Conservation (phyloP, 2,113 vertebrate species). For the Porphyrio hochstetteri region DNA sequence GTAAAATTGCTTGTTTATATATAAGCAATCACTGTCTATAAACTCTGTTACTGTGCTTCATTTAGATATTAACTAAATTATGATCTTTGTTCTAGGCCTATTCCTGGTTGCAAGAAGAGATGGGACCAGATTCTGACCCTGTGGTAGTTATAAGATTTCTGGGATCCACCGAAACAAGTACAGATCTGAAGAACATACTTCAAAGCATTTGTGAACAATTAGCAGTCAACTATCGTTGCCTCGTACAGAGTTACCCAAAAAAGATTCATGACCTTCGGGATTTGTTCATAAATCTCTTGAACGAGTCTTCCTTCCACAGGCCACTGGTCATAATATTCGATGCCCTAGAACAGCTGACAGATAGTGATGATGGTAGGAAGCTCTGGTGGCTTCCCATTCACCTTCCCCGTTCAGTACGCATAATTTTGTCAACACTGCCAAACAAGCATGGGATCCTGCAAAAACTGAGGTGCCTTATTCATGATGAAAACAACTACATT, state of each 20-base stretch:
- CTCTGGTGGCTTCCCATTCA: slow-evolving; percentile 97
- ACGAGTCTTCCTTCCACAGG: slow-evolving; percentile 91
- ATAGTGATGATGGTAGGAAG: slow-evolving; percentile 91
- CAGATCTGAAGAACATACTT: slow-evolving; percentile 89
- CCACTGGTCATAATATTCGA: slow-evolving; percentile 94
- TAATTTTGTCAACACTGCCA: slow-evolving; percentile 94
- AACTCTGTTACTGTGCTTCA: neutral
- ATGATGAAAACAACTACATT: slow-evolving; percentile 89
- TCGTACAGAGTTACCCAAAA: slow-evolving; percentile 93
- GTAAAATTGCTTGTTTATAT: neutral
- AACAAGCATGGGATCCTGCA: slow-evolving; percentile 97
- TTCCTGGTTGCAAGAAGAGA: slow-evolving; percentile 92
- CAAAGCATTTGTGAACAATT: slow-evolving; percentile 96
- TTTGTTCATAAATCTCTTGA: slow-evolving; percentile 92
- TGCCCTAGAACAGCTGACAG: slow-evolving; percentile 92
- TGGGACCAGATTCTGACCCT: slow-evolving; percentile 93
- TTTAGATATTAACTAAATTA: slow-evolving; percentile 16
- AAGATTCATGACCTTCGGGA: slow-evolving; percentile 96
- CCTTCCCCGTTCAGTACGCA: slow-evolving; percentile 91
- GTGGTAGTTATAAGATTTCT: slow-evolving; percentile 93
- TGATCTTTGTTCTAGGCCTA: slow-evolving; percentile 86
- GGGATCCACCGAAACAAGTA: slow-evolving; percentile 89
- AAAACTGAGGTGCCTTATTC: slow-evolving; percentile 91
- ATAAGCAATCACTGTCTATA: neutral
- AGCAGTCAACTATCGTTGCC: slow-evolving; percentile 92